Base-by-base conservation (phyloP, 2,888 invertebrate species). In the Cosmorhoe ocellata region DNA sequence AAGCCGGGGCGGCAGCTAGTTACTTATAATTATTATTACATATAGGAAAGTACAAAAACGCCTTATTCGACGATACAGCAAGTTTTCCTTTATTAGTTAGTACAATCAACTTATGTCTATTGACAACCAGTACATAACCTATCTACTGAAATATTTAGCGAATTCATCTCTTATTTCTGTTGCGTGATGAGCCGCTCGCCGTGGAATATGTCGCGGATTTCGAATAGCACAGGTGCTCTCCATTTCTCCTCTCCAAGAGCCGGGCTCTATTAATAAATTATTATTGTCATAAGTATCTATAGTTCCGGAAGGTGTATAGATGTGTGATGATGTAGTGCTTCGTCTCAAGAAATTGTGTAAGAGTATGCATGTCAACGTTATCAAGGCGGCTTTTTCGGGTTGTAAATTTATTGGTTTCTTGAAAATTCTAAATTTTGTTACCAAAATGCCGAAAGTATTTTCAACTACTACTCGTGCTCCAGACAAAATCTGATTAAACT, bases 221-320 rank as follows among this genome's bases (percentile, higher is more conserved):
- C 44, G 51, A 49, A 56, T 26, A 38, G 47, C 54, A 52, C 43
- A 43, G 11, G 34, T 38, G n/a, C 37, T 18, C 18, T 46, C 38
- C 24, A 45, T 22, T 36, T 40, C 33, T 22, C 13, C 12, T 48
- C 42, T 51, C 57, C 63, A 61, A n/a, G 61, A 57, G 11, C 63
- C 63, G 24, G 59, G 52, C 30, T 39, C 5, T 2, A 42, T 31
- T 42, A 60, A 22, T 31, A 53, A 10, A 26, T 45, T 28, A 34
- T 56, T 48, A 24, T 47, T 45, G 37, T 57, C 58, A 54, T 58
- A 58, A 7, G 6, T 30, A 34, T 67, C 63, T 5, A 64, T 37
- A n/a, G 53, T 56, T 27, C 62, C 62, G 10, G 59, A 52, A 8
- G 63, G 67, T 49, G 56, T 57, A 53, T 61, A 59, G 5, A 59